Evolutionary conservation across 2,888 invertebrate species (phyloP), one percentile per base, ranked within the genome.

Genomic region (Galeruca laticollis): DNA sequence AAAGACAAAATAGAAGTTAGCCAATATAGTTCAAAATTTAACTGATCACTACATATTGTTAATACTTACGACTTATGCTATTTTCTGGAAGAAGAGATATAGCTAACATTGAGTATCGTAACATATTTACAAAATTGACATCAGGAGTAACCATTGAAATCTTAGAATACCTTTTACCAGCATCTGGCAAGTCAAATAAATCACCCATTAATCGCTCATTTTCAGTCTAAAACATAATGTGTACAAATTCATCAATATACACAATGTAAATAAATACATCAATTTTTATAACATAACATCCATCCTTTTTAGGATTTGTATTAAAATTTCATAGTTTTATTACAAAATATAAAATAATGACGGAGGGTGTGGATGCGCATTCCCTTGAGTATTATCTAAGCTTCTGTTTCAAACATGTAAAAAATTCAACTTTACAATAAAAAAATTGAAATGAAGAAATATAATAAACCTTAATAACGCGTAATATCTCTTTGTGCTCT

Each of bases 31-130:
- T 15, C 31, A 18, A n/a, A 15, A 33, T 15, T 52, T 33, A 69
- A 37, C 26, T 15, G 26, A 52, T 52, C 60, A 33, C 43, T 59
- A 56, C 31, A 51, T 57, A 40, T 43, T 57, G 18, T 35, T 57
- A 35, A 57, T 54, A 86, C 89, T 86, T 85, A 92, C 93, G 91
- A 79, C 92, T 90, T 84, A 90, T 89, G 77, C 92, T 92, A 82
- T 92, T 90, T 81, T 92, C 92, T 13, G 94, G 94, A 70, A 94
- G 86, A 65, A 94, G 86, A 68, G 93, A 90, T 63, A 93, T 86
- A 4, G 93, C 92, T 71, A 94, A 86, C 86, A 94, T 90, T 26
- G 93, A 94, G 83, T 92, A 92, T 72, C 93, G 86, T 43, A 94
- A 84, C 89, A 94, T 91, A 85, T 93, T 93, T 67, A 94, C 89